Evolutionary conservation across 2,888 invertebrate genomes (phyloP), one percentile per base, ranked within the genome.

Genomic region (Macrosiphum euphorbiae): DNA sequence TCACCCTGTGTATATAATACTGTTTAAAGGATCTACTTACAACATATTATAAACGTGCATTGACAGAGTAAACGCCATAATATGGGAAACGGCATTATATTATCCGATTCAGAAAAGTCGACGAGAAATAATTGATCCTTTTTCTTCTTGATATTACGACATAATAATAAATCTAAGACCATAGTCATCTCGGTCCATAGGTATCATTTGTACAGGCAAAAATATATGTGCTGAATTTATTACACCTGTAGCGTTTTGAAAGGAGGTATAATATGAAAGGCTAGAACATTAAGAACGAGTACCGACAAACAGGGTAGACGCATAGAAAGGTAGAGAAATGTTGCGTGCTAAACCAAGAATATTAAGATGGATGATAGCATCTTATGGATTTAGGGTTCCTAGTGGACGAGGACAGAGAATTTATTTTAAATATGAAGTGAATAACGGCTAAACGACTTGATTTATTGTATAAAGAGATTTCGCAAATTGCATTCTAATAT

Each of bases 361-460:
- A 92, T 92, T 92, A 92, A 92, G 88, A 92, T 92, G 52, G 92
- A 92, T 92, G 92, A 92, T 84, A 55, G n/a, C 35, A 78, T 88
- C 41, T 67, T 52, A 47, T n/a, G 78, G 24, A 28, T 88, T 89
- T 92, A 92, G 84, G 44, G 61, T 84, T 41, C 11, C 26, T 91
- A 52, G 88, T 24, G 52, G 78, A 89, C 24, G 88, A 41, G 28
- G 55, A 78, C 41, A 26, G 84, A 16, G 84, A 44, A 89, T 55
- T 44, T 89, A 92, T 88, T 84, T 84, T 92, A 78, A 78, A 78
- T 78, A 92, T 61, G 44, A 52, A 92, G 88, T 50, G 88, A 92
- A 78, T 88, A 92, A 88, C 67, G 78, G 26, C 92, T 92, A 78
- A 88, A 88, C 52, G 55, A 67, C 28, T 92, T 78, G 92, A 92